These are phyloP conservation scores for Lipophrys pholis DNA, from an alignment of 2,113 vertebrate genomes.

Conservation along the genomic window DNA sequence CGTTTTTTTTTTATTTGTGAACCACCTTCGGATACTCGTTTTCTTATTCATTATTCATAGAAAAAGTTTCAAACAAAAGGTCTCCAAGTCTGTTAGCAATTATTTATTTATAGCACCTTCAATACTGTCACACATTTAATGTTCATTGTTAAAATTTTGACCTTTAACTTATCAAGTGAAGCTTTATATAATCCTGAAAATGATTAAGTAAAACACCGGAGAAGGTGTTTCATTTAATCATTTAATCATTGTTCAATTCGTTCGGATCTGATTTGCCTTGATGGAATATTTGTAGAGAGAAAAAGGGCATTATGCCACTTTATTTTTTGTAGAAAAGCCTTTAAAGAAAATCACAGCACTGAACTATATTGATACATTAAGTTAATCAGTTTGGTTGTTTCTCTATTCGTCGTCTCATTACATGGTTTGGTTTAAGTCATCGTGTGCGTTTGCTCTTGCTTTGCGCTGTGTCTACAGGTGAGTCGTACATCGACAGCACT, in stretches of 20 bases:
- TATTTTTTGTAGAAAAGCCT: neutral
- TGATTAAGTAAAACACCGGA: slow-evolving; percentile 28
- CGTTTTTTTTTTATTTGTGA: no score
- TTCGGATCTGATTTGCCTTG: slow-evolving; percentile 63
- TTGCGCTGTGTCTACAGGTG: slow-evolving; percentile 76
- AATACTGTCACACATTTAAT: no score
- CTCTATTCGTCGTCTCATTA: neutral
- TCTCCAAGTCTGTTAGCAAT: no score
- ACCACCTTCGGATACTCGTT: no score
- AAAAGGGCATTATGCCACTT: slow-evolving; percentile 28
- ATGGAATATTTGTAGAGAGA: slow-evolving; percentile 61
- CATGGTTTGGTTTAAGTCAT: neutral
- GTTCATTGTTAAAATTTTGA: no score
- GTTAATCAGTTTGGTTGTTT: neutral
- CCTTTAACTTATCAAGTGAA: no score
- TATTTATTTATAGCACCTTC: no score
- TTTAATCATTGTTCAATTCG: slow-evolving; percentile 64
- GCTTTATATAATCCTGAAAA: slow-evolving; percentile 39
- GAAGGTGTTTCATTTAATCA: slow-evolving; percentile 66
- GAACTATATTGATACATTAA: neutral
- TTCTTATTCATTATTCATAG: no score
- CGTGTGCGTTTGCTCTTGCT: neutral
- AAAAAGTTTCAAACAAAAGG: no score
- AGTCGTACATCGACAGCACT: slow-evolving; percentile 87
- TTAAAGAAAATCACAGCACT: slow-evolving; percentile 16